Conservation (phyloP, 1,140 invertebrate species). For the Eubasilissa regina region DNA sequence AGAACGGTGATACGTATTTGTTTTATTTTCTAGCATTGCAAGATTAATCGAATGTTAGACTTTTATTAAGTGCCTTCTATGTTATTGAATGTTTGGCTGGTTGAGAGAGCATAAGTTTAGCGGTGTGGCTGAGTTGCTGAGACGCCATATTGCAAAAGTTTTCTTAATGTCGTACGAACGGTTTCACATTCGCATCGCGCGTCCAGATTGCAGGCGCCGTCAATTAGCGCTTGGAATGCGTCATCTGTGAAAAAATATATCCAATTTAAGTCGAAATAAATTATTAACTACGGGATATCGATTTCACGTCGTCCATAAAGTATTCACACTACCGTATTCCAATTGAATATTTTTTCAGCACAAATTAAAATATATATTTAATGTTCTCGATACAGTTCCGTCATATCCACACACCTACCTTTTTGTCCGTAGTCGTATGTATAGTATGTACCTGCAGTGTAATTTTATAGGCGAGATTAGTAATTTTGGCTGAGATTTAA, state of each 20-base stretch:
- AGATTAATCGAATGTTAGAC: not conserved
- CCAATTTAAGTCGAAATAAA: not conserved
- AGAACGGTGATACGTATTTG: not conserved
- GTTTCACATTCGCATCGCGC: slow-evolving; percentile 16
- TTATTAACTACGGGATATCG: slow-evolving; percentile 3
- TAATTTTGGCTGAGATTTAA: too few relatives aligned
- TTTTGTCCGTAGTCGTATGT: too few relatives aligned
- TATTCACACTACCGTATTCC: too few relatives aligned
- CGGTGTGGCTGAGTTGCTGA: not conserved
- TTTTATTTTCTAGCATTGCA: not conserved
- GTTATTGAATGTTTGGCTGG: slow-evolving; percentile 1
- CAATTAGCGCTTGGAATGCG: not conserved
- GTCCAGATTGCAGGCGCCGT: not conserved
- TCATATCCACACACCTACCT: too few relatives aligned
- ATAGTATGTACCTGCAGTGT: too few relatives aligned
- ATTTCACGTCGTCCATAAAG: not conserved
- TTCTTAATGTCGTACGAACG: slow-evolving; percentile 11
- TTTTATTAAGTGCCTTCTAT: not conserved
- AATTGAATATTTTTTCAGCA: too few relatives aligned
- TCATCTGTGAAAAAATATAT: not conserved
- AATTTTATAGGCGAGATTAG: too few relatives aligned
- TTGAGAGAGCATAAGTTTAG: not conserved
- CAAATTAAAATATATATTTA: too few relatives aligned
- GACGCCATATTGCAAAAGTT: slow-evolving; percentile 28
- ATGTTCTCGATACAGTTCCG: too few relatives aligned